Evolutionary conservation across 2,113 vertebrate species (phyloP).

Genomic region (Corythaixoides concolor): DNA sequence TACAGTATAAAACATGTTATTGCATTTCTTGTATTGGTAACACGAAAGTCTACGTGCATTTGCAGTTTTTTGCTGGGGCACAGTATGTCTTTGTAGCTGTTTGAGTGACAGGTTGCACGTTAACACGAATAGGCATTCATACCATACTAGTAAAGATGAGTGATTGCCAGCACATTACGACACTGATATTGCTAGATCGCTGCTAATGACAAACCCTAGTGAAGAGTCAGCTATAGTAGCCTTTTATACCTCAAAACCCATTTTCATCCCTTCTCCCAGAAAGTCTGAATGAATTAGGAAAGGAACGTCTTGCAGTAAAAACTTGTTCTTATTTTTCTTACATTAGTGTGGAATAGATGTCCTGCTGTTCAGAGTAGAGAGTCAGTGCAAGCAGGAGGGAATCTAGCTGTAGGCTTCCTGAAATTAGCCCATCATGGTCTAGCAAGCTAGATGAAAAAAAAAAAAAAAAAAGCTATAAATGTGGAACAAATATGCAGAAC

Average conservation of each 20-base stretch:
- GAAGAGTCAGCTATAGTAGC: neutral
- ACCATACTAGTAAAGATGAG: neutral
- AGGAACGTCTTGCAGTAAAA: neutral
- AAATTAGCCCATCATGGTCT: neutral
- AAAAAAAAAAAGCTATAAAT: neutral
- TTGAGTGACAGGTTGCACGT: neutral
- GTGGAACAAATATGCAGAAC: neutral
- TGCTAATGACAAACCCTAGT: neutral
- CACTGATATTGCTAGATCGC: neutral
- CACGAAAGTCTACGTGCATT: neutral
- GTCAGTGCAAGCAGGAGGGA: neutral
- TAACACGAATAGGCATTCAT: neutral
- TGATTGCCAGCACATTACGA: neutral
- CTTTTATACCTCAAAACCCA: conserved; percentile 14
- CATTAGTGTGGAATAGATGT: neutral
- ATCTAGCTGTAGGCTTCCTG: neutral
- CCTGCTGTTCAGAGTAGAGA: neutral
- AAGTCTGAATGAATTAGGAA: conserved; percentile 4
- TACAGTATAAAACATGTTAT: neutral
- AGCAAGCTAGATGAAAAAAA: neutral
- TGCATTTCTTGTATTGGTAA: neutral
- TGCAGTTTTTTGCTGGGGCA: neutral
- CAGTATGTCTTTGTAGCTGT: neutral
- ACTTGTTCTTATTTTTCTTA: conserved; percentile 23
- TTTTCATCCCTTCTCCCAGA: conserved; percentile 6